A percentile compares a stretch with the other conserved stretches of the same genome.
Evolutionary conservation across 1,140 invertebrate species (phyloP).

Genomic region (Vollenhovia emeryi): DNA sequence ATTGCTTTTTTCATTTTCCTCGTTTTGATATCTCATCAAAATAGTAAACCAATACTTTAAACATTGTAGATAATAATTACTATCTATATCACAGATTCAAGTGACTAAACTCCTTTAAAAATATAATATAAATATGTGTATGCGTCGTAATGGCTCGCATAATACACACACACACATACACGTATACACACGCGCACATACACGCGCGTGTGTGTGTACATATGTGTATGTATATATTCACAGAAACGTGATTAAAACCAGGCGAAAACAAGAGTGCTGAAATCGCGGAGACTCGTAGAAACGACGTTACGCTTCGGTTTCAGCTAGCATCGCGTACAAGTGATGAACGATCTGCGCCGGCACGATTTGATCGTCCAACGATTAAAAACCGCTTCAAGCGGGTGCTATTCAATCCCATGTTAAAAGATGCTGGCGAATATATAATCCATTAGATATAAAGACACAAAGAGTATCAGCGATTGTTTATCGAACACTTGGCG

Average conservation of each 20-base stretch:
- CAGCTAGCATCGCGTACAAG: constrained; percentile 66
- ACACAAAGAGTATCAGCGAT: constrained; percentile 43
- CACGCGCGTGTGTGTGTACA: constrained; percentile 72
- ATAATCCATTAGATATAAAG: constrained; percentile 57
- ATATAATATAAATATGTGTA: constrained; percentile 85
- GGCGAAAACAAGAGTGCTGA: constrained; percentile 69
- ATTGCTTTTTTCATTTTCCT: constrained; percentile 75
- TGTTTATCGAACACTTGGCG: constrained; percentile 57
- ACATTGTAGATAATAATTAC: constrained; percentile 85
- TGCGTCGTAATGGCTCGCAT: constrained; percentile 74
- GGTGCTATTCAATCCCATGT: constrained; percentile 62
- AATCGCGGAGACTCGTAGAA: constrained; percentile 66
- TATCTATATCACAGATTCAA: constrained; percentile 86
- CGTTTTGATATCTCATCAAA: constrained; percentile 81
- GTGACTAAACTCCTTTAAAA: constrained; percentile 86
- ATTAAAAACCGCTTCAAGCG: constrained; percentile 34
- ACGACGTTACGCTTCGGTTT: constrained; percentile 58
- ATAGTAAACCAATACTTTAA: constrained; percentile 84
- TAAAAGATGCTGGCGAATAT: constrained; percentile 55
- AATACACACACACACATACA: constrained; percentile 63
- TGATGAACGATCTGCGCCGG: constrained; percentile 11
- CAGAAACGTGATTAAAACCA: constrained; percentile 79
- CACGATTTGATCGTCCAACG: constrained; percentile 3
- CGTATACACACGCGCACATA: constrained; percentile 62
- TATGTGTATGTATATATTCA: constrained; percentile 68